phyloP scores from a whole-genome alignment of 2,797 vertebrate species.

The Leptoclinus maculatus region DNA sequence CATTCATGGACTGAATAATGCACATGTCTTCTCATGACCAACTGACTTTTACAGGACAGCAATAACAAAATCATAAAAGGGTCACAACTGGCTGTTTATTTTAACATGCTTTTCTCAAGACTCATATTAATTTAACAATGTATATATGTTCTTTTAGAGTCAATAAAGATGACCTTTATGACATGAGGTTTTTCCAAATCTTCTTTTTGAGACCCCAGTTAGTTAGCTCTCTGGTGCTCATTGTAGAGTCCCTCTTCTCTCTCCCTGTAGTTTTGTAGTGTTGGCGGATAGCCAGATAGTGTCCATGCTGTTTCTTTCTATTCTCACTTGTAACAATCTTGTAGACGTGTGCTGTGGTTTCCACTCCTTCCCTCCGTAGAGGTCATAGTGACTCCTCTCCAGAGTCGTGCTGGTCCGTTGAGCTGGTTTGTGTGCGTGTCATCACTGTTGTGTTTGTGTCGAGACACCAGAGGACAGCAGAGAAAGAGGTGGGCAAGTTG shows the following conservation, averaged over 20 bases:
- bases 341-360: conserved; percentile 23
- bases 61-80: conserved; percentile 6
- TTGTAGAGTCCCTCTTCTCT: conserved; percentile 19
- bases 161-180: conserved; percentile 94
- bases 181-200: conserved; percentile 74
- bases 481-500: conserved; percentile 62
- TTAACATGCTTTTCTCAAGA: conserved; percentile 60
- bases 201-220: conserved; percentile 60
- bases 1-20: conserved; percentile 23
- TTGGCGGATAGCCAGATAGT: conserved; percentile 6
- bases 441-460: conserved; percentile 49
- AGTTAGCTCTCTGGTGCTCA: conserved; percentile 26
- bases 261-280: conserved; percentile 31
- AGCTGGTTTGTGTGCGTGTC: conserved; percentile 23
- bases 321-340: conserved; percentile 12
- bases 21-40: conserved; percentile 12
- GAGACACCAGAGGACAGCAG: conserved; percentile 55
- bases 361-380: conserved; percentile 6
- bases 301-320: background rate
- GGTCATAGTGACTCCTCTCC: conserved; percentile 17
- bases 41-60: conserved; percentile 3
- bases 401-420: conserved; percentile 13
- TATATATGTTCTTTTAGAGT: conserved; percentile 85
- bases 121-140: conserved; percentile 80
- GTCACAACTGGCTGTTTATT: conserved; percentile 24